Percentiles rank a stretch among this genome's conserved stretches.
Conservation (phyloP, 2,113 vertebrate species). For the Oryzias curvinotus region DNA sequence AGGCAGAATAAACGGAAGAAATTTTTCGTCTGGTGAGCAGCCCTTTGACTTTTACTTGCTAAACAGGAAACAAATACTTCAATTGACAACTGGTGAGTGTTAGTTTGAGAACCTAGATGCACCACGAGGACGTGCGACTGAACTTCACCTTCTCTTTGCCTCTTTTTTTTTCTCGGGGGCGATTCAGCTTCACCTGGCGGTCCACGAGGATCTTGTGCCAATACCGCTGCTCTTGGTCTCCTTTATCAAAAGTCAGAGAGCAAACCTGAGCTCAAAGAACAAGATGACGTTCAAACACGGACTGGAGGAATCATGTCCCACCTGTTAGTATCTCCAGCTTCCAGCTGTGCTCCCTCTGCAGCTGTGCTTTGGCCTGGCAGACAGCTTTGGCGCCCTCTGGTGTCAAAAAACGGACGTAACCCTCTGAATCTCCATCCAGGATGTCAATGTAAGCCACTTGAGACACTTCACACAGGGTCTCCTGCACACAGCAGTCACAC, state of each 20-base stretch:
- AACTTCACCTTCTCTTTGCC: constrained; percentile 90
- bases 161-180: constrained; percentile 92
- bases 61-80: too few species aligned
- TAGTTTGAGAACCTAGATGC: background rate
- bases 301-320: constrained; percentile 50
- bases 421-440: constrained; percentile 90
- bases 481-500: constrained; percentile 64
- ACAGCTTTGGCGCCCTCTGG: constrained; percentile 84
- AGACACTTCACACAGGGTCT: constrained; percentile 80
- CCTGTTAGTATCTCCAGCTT: constrained; percentile 87
- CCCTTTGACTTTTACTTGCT: too few species aligned
- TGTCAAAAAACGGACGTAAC: constrained; percentile 84
- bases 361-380: constrained; percentile 67
- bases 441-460: constrained; percentile 90
- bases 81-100: too few species aligned
- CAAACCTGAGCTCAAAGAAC: background rate
- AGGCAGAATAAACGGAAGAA: too few species aligned
- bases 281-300: background rate
- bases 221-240: constrained; percentile 92
- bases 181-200: constrained; percentile 94
- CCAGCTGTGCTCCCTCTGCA: constrained; percentile 87
- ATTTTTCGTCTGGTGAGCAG: too few species aligned
- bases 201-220: constrained; percentile 99
- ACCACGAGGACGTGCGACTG: background rate
- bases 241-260: constrained; percentile 60